phyloP scores from a whole-genome alignment of 2,113 vertebrate genomes.

The Sinocyclocheilus rhinocerous region DNA sequence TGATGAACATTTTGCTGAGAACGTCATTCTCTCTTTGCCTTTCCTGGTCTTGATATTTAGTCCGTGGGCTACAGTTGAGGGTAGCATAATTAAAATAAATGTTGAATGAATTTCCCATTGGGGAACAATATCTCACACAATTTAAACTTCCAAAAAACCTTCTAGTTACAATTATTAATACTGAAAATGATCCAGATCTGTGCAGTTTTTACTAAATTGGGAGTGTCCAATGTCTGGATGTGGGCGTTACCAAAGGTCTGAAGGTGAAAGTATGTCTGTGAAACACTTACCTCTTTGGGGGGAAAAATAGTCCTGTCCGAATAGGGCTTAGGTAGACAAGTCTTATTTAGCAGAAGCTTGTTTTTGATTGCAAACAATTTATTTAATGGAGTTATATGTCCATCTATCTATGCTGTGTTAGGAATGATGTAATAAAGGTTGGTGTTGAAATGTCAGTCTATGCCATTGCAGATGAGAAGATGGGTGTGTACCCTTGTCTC shows the following conservation, averaged over 20 bases:
- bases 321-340: not conserved
- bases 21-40: not conserved
- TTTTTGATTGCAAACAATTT: not conserved
- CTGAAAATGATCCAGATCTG: not conserved
- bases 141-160: not conserved
- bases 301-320: not conserved
- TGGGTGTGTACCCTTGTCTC: slow-evolving; percentile 62
- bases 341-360: not conserved
- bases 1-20: slow-evolving; percentile 16
- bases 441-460: slow-evolving; percentile 29
- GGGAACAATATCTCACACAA: not conserved
- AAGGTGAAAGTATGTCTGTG: too few species aligned
- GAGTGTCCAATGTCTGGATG: not conserved
- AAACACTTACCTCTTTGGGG: not conserved
- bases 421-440: not conserved
- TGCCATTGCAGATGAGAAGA: slow-evolving; percentile 67
- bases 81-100: not conserved
- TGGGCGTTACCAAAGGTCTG: too few species aligned
- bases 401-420: not conserved
- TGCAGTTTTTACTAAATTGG: not conserved
- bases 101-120: not conserved
- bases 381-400: not conserved
- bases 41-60: not conserved
- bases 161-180: not conserved
- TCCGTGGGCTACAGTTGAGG: not conserved